phyloP scores from a whole-genome alignment of 2,888 invertebrate species.

The Rhogogaster chlorosoma region DNA sequence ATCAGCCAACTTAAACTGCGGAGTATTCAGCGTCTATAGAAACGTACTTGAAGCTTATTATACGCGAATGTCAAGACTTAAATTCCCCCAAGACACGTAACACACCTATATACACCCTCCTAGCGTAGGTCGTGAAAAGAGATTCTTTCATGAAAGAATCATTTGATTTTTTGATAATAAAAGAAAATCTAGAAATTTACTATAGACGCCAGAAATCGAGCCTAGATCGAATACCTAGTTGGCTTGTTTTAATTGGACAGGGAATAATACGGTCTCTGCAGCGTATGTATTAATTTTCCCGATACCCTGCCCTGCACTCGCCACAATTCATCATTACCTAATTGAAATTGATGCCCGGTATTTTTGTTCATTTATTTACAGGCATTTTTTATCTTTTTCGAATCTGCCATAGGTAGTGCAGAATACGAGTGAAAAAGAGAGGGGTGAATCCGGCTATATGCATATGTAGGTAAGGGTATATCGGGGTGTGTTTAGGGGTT shows the following conservation, averaged over 20 bases:
- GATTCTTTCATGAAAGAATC: too few relatives aligned
- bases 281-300: neutral
- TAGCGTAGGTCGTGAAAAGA: too few relatives aligned
- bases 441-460: neutral
- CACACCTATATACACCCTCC: too few relatives aligned
- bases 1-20: too few relatives aligned
- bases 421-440: neutral
- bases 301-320: neutral
- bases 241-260: neutral
- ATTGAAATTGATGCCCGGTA: neutral
- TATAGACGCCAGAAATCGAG: too few relatives aligned
- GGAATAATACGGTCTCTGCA: neutral
- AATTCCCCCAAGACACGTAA: neutral
- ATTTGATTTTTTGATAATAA: too few relatives aligned
- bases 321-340: neutral
- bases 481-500: constrained; percentile 10
- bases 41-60: neutral
- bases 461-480: constrained; percentile 1
- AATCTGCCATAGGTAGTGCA: too few relatives aligned
- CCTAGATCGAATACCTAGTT: neutral
- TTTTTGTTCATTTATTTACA: neutral
- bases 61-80: neutral
- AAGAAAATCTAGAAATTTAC: too few relatives aligned
- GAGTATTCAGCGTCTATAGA: too few relatives aligned
- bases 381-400: neutral